Percentiles rank a stretch among this genome's conserved stretches.
These are phyloP conservation scores for Ranitomeya imitator DNA, from an alignment of 2,113 vertebrate genomes.

Conservation along the genomic window DNA sequence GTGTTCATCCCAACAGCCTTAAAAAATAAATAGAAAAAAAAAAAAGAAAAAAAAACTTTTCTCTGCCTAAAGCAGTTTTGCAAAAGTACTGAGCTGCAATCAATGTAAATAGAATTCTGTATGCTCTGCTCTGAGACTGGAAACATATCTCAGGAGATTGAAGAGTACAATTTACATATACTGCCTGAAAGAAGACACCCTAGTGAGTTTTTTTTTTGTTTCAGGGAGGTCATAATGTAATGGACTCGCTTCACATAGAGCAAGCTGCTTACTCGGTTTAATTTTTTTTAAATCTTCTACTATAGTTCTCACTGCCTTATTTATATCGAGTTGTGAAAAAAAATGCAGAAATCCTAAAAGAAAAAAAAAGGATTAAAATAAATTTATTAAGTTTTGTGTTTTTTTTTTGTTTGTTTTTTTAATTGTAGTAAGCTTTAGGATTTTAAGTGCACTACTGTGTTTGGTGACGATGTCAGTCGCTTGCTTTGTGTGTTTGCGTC, in stretches of 20 bases:
- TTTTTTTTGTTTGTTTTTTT: conserved; percentile 61
- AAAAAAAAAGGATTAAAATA: conserved; percentile 68
- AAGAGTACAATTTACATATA: conserved; percentile 77
- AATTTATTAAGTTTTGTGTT: conserved; percentile 64
- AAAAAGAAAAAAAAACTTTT: conserved; percentile 61
- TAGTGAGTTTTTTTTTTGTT: conserved; percentile 50
- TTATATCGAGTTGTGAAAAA: conserved; percentile 77
- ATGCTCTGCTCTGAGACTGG: conserved; percentile 77
- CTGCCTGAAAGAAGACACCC: conserved; percentile 73
- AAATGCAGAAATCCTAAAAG: conserved; percentile 75
- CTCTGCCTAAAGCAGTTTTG: conserved; percentile 85
- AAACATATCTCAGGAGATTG: conserved; percentile 77
- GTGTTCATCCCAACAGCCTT: conserved; percentile 86
- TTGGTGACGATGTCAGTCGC: conserved; percentile 79
- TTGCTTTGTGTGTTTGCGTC: conserved; percentile 78
- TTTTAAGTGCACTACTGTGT: conserved; percentile 82
- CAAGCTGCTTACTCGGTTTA: conserved; percentile 74
- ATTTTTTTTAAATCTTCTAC: conserved; percentile 70
- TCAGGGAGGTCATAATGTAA: conserved; percentile 69
- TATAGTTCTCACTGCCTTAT: conserved; percentile 87
- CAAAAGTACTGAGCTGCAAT: conserved; percentile 79
- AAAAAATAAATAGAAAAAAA: conserved; percentile 59
- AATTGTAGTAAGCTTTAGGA: conserved; percentile 83
- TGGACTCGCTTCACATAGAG: conserved; percentile 74
- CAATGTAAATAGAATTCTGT: conserved; percentile 79